A percentile compares a stretch with the other conserved stretches of the same genome.
phyloP scores from a whole-genome alignment of 2,888 invertebrate genomes.

The Julus scanicus region DNA sequence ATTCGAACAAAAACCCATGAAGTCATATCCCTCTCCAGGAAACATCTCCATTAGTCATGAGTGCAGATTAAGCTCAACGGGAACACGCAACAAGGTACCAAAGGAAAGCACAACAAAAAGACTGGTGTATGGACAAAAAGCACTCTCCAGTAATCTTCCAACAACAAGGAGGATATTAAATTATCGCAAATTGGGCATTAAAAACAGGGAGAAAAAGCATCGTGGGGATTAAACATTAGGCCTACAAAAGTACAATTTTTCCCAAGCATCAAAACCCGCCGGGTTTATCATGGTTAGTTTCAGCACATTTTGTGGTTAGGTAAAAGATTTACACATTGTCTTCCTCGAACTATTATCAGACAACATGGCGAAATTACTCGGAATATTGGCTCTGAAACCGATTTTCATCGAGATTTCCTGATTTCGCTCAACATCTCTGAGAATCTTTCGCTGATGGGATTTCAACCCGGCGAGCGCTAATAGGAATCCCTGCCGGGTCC shows the following conservation, averaged over 20 bases:
- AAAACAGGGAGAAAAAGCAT: background rate
- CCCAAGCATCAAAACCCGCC: background rate
- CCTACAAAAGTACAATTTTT: background rate
- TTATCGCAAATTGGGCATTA: background rate
- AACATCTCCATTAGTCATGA: conserved; percentile 34
- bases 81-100: background rate
- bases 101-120: background rate
- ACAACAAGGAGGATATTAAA: background rate
- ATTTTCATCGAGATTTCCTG: background rate
- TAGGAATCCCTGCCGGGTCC: background rate
- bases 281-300: background rate
- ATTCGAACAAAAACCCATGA: conserved; percentile 7
- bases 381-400: background rate
- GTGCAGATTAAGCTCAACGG: background rate
- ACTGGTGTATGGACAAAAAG: background rate
- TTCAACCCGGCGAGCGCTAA: background rate
- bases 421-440: background rate
- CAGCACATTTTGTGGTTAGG: background rate
- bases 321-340: background rate
- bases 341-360: conserved; percentile 1
- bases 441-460: background rate
- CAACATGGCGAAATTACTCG: background rate
- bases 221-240: background rate
- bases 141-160: background rate
- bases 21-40: background rate